Conservation (phyloP, 2,797 vertebrate genomes). For the Eremophila alpestris region DNA sequence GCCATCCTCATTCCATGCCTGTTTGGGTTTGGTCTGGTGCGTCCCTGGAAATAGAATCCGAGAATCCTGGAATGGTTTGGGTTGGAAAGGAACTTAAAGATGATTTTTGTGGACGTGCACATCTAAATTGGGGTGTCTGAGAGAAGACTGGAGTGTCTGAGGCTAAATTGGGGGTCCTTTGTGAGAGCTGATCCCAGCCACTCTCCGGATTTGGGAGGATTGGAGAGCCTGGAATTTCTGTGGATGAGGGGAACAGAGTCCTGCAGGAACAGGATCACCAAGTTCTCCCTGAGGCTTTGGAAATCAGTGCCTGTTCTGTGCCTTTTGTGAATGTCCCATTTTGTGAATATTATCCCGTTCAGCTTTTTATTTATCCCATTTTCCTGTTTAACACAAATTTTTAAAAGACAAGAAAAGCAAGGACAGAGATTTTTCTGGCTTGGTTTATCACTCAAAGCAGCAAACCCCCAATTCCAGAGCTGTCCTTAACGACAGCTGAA, state of each 20-base stretch:
- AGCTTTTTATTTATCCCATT: not conserved
- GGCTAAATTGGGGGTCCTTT: rapidly evolving
- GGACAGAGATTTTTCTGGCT: not conserved
- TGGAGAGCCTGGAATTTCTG: not conserved
- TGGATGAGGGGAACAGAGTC: not conserved
- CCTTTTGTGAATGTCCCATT: not conserved
- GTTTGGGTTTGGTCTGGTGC: not conserved
- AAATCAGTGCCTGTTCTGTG: not conserved
- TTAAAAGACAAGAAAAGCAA: not conserved
- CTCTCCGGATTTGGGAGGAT: too few species aligned
- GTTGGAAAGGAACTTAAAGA: not conserved
- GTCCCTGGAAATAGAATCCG: not conserved
- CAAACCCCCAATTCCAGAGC: not conserved
- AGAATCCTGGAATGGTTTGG: not conserved
- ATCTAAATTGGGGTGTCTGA: not conserved
- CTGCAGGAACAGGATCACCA: not conserved
- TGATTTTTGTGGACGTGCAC: not conserved
- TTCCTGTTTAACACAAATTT: not conserved
- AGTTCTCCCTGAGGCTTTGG: not conserved
- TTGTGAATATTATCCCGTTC: not conserved
- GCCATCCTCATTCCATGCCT: not conserved
- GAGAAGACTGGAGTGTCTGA: not conserved
- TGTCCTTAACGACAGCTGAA: not conserved
- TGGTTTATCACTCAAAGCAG: not conserved
- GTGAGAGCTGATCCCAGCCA: not conserved